phyloP scores from a whole-genome alignment of 2,113 vertebrate genomes.

The Donacobius atricapilla region DNA sequence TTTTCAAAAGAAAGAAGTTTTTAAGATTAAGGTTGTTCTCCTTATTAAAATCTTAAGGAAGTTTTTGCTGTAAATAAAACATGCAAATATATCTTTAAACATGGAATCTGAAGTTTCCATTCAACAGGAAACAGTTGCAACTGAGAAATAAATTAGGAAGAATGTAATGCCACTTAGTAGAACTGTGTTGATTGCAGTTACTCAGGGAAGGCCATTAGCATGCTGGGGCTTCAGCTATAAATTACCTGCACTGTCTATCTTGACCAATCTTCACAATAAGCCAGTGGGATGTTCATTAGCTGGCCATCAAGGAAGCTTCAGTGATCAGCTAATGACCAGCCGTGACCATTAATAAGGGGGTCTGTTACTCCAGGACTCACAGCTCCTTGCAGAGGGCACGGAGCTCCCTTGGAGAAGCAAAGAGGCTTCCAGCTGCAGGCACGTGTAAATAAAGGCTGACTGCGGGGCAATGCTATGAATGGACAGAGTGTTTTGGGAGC shows the following conservation, averaged over 20 bases:
- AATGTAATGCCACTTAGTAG: not conserved
- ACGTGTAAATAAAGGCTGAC: not conserved
- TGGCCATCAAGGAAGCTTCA: conserved; percentile 1
- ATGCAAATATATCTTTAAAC: not conserved
- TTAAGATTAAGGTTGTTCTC: not conserved
- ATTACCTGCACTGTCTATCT: conserved; percentile 5
- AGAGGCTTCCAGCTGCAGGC: not conserved
- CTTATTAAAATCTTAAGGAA: not conserved
- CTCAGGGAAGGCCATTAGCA: not conserved
- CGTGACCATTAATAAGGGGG: not conserved
- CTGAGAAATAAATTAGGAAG: not conserved
- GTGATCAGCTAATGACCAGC: not conserved
- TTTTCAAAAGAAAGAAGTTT: not conserved
- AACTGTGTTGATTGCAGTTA: not conserved
- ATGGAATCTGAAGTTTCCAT: not conserved
- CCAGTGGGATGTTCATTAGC: conserved; percentile 32
- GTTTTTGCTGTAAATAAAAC: not conserved
- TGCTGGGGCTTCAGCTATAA: conserved; percentile 7
- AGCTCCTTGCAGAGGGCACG: not conserved
- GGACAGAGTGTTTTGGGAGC: not conserved
- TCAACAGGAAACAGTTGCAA: not conserved
- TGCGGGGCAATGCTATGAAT: not conserved
- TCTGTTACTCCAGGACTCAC: not conserved
- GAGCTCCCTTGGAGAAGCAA: not conserved
- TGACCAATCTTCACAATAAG: conserved; percentile 18